Evolutionary conservation across 64 coral and sea anemone genomes (phyloP).

Genomic region (Platygyra sinensis): DNA sequence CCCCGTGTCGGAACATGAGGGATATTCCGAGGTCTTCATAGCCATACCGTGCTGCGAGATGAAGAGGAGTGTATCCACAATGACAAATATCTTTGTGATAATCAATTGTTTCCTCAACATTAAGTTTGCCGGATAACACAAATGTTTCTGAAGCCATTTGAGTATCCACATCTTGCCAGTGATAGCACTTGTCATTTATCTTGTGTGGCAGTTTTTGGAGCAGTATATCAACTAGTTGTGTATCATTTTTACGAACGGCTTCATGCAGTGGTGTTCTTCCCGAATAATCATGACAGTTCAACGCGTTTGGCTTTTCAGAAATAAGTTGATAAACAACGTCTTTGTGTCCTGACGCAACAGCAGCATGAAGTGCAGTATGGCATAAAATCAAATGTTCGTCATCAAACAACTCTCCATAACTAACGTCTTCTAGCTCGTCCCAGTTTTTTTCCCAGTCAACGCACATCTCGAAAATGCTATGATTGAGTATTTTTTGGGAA

Average conservation of each 20-base stretch:
- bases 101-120: background rate
- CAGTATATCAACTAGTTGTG: background rate
- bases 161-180: background rate
- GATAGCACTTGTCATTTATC: background rate
- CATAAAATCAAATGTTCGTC: conserved; percentile 25
- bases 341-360: background rate
- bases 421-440: background rate
- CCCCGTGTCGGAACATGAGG: background rate
- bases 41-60: background rate
- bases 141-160: no score
- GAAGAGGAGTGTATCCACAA: conserved; percentile 11
- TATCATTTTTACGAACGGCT: background rate
- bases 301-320: background rate
- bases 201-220: background rate
- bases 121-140: background rate
- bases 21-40: background rate
- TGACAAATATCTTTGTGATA: background rate
- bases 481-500: background rate
- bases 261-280: conserved; percentile 26
- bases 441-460: background rate
- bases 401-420: background rate
- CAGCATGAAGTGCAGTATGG: conserved; percentile 46
- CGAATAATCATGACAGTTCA: conserved; percentile 23
- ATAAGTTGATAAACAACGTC: background rate
- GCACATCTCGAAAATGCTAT: background rate